Percentiles rank a stretch among this genome's conserved stretches.
Conservation (phyloP, 2,888 invertebrate species). For the Diplazon laetatorius region DNA sequence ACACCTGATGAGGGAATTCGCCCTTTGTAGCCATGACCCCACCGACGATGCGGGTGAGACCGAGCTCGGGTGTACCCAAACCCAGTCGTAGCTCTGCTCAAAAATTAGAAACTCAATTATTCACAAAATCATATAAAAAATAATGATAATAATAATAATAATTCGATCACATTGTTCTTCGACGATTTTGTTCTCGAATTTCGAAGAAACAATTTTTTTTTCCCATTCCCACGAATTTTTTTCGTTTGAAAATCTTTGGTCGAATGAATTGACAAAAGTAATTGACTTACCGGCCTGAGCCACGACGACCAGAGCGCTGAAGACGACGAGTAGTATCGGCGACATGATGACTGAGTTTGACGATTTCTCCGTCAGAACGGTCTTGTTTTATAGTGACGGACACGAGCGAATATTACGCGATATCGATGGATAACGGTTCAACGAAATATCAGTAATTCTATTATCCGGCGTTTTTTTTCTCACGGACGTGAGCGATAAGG, state of each 20-base stretch:
- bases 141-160: not conserved
- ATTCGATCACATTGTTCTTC: too few relatives aligned
- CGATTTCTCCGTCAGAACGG: not conserved
- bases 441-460: conserved; percentile 9
- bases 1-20: conserved; percentile 82
- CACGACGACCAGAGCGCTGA: conserved; percentile 61
- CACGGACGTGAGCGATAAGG: conserved; percentile 29
- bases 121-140: not conserved
- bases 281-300: conserved; percentile 70
- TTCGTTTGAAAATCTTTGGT: too few relatives aligned
- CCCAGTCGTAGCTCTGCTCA: conserved; percentile 60
- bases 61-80: conserved; percentile 46
- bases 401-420: conserved; percentile 25
- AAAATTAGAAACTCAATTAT: not conserved
- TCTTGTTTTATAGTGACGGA: conserved; percentile 39
- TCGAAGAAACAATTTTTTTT: too few relatives aligned
- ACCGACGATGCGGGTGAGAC: conserved; percentile 67
- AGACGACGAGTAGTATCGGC: conserved; percentile 61
- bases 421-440: conserved; percentile 35
- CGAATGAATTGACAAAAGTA: too few relatives aligned
- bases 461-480: conserved; percentile 1
- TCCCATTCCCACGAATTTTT: too few relatives aligned
- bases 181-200: too few relatives aligned
- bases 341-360: conserved; percentile 62
- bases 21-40: conserved; percentile 78